These are phyloP conservation scores for Tetraodon nigroviridis DNA, from an alignment of 2,113 vertebrate species.

Conservation along the genomic window DNA sequence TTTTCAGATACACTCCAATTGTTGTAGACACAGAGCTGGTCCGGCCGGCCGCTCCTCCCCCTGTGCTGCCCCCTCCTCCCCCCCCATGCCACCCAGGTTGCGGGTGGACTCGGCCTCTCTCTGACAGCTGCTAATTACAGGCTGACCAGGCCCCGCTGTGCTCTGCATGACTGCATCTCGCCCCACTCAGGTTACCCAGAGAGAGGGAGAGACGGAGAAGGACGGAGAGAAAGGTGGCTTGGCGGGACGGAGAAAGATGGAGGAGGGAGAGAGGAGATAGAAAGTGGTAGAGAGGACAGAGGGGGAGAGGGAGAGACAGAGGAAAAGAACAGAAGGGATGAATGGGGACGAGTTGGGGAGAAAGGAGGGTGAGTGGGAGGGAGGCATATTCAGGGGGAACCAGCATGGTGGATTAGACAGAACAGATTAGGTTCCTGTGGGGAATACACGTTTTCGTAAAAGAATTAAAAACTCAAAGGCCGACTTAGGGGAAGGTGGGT, in stretches of 20 bases:
- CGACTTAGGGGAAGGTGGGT: slow-evolving; percentile 55
- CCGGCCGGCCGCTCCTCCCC: slow-evolving; percentile 39
- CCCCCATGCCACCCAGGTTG: slow-evolving; percentile 82
- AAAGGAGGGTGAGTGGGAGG: slow-evolving; percentile 46
- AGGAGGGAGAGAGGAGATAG: slow-evolving; percentile 36
- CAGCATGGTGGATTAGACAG: slow-evolving; percentile 70
- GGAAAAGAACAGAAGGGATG: slow-evolving; percentile 41
- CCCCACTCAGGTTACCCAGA: slow-evolving; percentile 73
- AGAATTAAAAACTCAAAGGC: slow-evolving; percentile 66
- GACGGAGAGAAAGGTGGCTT: slow-evolving; percentile 61
- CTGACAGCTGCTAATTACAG: slow-evolving; percentile 82
- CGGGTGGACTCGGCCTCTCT: slow-evolving; percentile 72
- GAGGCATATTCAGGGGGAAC: slow-evolving; percentile 40
- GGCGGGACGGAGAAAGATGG: slow-evolving; percentile 47
- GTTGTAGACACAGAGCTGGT: slow-evolving; percentile 59
- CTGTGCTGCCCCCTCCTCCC: slow-evolving; percentile 26
- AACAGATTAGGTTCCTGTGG: slow-evolving; percentile 71
- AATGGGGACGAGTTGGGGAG: slow-evolving; percentile 43
- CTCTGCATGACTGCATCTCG: slow-evolving; percentile 76
- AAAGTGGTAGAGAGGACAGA: slow-evolving; percentile 25
- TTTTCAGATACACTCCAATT: slow-evolving; percentile 42
- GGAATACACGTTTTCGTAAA: slow-evolving; percentile 67
- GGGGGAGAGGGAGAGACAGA: slow-evolving; percentile 20
- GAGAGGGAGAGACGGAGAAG: slow-evolving; percentile 44
- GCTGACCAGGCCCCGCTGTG: slow-evolving; percentile 74